Conservation (phyloP, 2,888 invertebrate genomes). For the Drosophila pseudotakahashii region DNA sequence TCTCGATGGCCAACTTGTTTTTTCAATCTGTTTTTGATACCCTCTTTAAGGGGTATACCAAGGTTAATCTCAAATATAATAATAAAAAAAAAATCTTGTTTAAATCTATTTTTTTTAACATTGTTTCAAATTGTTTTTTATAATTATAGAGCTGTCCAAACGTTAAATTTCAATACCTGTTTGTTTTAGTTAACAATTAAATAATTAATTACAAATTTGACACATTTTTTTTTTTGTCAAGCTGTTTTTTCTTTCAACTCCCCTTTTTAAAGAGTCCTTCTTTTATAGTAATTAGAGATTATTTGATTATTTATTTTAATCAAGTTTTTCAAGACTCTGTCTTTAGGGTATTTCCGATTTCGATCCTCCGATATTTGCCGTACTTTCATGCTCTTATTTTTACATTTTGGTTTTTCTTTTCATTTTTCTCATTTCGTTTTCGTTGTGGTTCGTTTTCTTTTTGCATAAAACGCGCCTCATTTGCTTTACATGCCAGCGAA, state of each 20-base stretch:
- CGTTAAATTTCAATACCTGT: too few relatives aligned
- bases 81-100: background rate
- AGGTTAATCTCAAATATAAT: background rate
- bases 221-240: too few relatives aligned
- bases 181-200: too few relatives aligned
- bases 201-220: too few relatives aligned
- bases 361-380: background rate
- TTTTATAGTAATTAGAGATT: background rate
- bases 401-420: slow-evolving; percentile 22
- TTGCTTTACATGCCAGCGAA: slow-evolving; percentile 72
- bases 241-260: too few relatives aligned
- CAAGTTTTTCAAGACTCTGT: too few relatives aligned
- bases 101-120: too few relatives aligned
- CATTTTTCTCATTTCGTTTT: slow-evolving; percentile 25
- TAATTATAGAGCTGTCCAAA: too few relatives aligned
- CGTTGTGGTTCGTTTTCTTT: slow-evolving; percentile 39
- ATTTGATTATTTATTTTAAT: background rate
- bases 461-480: slow-evolving; percentile 78
- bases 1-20: slow-evolving; percentile 65
- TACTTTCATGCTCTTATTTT: slow-evolving; percentile 10
- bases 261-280: too few relatives aligned
- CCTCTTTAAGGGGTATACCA: slow-evolving; percentile 7
- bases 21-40: slow-evolving; percentile 15
- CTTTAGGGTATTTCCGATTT: slow-evolving; percentile 8
- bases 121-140: too few relatives aligned